phyloP scores from a whole-genome alignment of 2,113 vertebrate species.

The Aptenodytes forsteri region DNA sequence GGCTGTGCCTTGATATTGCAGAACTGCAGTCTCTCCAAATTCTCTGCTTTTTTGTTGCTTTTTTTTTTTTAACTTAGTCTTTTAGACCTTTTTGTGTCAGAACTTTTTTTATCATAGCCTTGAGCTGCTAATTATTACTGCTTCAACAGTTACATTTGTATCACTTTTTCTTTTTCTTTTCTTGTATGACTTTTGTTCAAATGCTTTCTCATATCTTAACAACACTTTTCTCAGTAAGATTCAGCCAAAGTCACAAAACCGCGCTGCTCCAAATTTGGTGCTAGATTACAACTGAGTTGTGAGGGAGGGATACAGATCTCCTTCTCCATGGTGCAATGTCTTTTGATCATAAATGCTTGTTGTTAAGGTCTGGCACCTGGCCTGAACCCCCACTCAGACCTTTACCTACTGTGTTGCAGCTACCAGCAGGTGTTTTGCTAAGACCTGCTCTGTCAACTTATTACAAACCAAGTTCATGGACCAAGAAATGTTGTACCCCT shows the following conservation, averaged over 20 bases:
- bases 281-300: background rate
- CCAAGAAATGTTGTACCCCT: background rate
- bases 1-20: background rate
- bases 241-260: background rate
- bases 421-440: background rate
- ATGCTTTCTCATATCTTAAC: background rate
- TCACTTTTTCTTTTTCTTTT: background rate
- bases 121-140: background rate
- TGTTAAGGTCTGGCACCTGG: background rate
- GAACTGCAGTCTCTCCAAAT: background rate
- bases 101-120: background rate
- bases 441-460: background rate
- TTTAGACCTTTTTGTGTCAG: background rate
- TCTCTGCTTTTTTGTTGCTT: fast-evolving
- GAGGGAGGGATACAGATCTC: background rate
- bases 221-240: background rate
- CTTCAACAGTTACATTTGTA: background rate
- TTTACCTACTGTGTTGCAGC: background rate
- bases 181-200: background rate
- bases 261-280: background rate
- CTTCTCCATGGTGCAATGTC: background rate
- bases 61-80: background rate
- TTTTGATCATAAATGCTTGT: background rate
- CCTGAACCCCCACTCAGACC: background rate
- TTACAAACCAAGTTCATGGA: background rate